Evolutionary conservation across 2,113 vertebrate genomes (phyloP), one percentile per base, ranked within the genome.

Genomic region (Talpa occidentalis): DNA sequence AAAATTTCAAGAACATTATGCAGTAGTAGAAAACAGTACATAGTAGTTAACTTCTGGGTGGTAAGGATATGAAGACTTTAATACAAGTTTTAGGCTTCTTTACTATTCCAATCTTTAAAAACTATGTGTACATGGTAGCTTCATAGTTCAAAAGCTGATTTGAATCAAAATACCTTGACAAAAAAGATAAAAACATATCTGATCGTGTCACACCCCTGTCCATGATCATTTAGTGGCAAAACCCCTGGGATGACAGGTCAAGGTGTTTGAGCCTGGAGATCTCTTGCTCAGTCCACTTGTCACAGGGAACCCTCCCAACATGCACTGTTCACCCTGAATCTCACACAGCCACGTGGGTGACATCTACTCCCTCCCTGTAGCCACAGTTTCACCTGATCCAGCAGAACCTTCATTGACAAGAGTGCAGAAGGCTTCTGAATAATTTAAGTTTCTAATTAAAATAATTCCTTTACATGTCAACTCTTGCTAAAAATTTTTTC

Each of bases 331-430:
- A 40, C 40, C 11, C 42, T 11, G 22, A 69, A 15, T 17, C 67
- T 85, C 15, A 6, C 6, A 2, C 0, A 24, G 28, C 5, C 2
- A 30, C 10, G 0, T 0, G 5, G 35, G 12, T 4, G 28, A 42
- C 0, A 22, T 7, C 37, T 22, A 37, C 6, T 16, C 7, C 10
- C 40, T n/a, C 52, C 62, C 56, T 59, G 52, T 0, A 49, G 42
- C 35, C 4, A 14, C 28, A 22, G 64, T 24, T 32, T 5, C 0
- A 0, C 32, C 56, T 1, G 5, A 8, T 4, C 40, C 5, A 1
- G 92, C 22, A 17, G 49, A 91, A 66, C 17, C 12, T 49, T 64
- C 2, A 5, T 0, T 11, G 40, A 35, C 22, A 52, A 42, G 47
- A 1, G 14, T 19, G 10, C 40, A 5, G 40, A 54, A 12, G 40